phyloP scores from a whole-genome alignment of 2,797 vertebrate species.

The Myotis pilosus region DNA sequence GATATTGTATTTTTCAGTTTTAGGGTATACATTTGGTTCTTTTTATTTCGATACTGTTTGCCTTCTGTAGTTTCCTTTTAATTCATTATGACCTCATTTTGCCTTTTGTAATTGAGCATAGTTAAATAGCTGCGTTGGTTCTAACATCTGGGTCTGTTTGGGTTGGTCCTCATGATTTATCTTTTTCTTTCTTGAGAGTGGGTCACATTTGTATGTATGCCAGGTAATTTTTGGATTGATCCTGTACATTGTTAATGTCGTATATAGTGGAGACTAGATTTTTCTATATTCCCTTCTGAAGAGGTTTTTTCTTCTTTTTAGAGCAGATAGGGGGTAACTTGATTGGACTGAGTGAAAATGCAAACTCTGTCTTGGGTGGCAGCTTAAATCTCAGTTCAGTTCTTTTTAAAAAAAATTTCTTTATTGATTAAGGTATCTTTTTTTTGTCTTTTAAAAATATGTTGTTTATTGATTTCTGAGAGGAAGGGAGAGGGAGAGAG shows the following conservation, averaged over 20 bases:
- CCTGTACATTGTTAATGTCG: neutral
- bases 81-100: conserved; percentile 28
- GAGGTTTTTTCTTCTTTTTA: neutral
- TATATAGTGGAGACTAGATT: neutral
- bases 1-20: neutral
- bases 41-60: neutral
- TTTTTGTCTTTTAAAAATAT: too few species aligned
- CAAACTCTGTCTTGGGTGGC: neutral
- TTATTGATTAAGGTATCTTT: too few species aligned
- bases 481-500: too few species aligned
- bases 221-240: neutral
- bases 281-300: neutral
- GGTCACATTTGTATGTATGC: neutral
- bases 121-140: conserved; percentile 2
- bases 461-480: too few species aligned
- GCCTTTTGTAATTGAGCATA: neutral
- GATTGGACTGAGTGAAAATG: neutral
- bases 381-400: neutral
- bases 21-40: neutral
- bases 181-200: neutral
- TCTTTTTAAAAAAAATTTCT: neutral
- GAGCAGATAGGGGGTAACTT: neutral
- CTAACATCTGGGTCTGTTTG: neutral
- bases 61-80: neutral
- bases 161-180: neutral